Evolutionary conservation across 2,113 vertebrate species (phyloP).

Genomic region (Rhinichthys klamathensis): DNA sequence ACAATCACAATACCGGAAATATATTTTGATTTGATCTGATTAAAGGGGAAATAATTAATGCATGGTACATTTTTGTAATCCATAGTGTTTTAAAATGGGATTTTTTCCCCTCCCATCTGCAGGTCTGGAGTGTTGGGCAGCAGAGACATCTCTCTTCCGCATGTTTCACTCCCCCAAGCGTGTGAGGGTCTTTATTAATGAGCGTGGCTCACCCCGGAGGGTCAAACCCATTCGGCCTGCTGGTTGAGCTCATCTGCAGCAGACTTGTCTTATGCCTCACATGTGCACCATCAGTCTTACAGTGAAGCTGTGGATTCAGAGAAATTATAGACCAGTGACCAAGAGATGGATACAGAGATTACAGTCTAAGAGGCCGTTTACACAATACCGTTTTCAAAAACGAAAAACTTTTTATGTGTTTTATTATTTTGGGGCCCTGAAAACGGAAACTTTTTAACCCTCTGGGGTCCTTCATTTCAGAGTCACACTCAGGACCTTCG

Average conservation of each 20-base stretch:
- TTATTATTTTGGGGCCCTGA: too few relatives aligned
- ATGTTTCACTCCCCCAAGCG: slow-evolving; percentile 60
- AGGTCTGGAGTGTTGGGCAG: neutral
- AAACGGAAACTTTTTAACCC: too few relatives aligned
- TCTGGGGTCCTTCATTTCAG: too few relatives aligned
- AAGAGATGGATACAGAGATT: neutral
- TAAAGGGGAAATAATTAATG: neutral
- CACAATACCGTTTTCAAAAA: too few relatives aligned
- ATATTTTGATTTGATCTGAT: neutral
- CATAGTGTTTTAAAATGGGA: neutral
- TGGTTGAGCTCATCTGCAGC: slow-evolving; percentile 94
- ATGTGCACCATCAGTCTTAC: slow-evolving; percentile 86
- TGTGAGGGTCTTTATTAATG: slow-evolving; percentile 84
- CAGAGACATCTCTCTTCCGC: slow-evolving; percentile 19
- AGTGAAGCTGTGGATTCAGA: slow-evolving; percentile 64
- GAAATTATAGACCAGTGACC: slow-evolving; percentile 1
- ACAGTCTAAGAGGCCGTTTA: neutral
- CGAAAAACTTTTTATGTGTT: too few relatives aligned
- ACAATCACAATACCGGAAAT: neutral
- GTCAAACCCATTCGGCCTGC: slow-evolving; percentile 96
- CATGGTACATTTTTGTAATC: neutral
- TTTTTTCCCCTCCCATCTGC: slow-evolving; percentile 28
- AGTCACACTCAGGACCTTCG: too few relatives aligned
- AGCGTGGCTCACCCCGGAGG: slow-evolving; percentile 89
- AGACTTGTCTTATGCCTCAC: slow-evolving; percentile 78